Base-by-base conservation (phyloP, 2,113 vertebrate genomes). In the Phalacrocorax aristotelis region DNA sequence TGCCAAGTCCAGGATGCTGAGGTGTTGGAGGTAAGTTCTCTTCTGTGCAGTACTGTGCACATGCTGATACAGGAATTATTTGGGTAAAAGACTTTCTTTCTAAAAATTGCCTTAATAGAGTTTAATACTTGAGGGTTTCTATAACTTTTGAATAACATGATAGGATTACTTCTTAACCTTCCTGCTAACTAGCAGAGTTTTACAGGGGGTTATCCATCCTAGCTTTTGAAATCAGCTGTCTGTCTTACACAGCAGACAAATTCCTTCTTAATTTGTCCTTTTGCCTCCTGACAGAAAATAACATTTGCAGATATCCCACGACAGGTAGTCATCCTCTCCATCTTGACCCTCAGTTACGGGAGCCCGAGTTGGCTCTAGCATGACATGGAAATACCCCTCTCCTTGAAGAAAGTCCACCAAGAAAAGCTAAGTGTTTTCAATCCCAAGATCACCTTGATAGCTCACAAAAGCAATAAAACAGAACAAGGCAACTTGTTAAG, bases 11-110 rank as follows among this genome's bases (percentile, higher is more conserved):
- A 55, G 82, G 46, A 80, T 90, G 66, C 49, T 65, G 82, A 77
- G 74, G 34, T 85, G 54, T 21, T 76, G 52, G 85, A 96, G 70
- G 92, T 83, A 86, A 92, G 90, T 94, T 88, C 36, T 82, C 10
- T 64, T 46, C 38, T 38, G 65, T 95, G 81, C 57, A 91, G 26
- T 34, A 52, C 7, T 7, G 17, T 83, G 79, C 68, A 90, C 68
- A 3, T 65, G 61, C 40, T 40, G 25, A 66, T 49, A 34, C 18
- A 74, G 62, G 58, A 90, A 62, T 72, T 71, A 44, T 34, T 44
- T 70, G 46, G 46, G 13, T 38, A 68, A 64, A 93, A 84, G 12
- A 49, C 25, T 78, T 77, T 12, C 5, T 49, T 38, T 83, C 36
- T 2, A 17, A 51, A 77, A 46, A 36, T 23, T 29, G 5, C 23